Percentiles rank a stretch among this genome's conserved stretches.
Conservation (phyloP, 2,888 invertebrate species). For the Petrolisthes cinctipes region DNA sequence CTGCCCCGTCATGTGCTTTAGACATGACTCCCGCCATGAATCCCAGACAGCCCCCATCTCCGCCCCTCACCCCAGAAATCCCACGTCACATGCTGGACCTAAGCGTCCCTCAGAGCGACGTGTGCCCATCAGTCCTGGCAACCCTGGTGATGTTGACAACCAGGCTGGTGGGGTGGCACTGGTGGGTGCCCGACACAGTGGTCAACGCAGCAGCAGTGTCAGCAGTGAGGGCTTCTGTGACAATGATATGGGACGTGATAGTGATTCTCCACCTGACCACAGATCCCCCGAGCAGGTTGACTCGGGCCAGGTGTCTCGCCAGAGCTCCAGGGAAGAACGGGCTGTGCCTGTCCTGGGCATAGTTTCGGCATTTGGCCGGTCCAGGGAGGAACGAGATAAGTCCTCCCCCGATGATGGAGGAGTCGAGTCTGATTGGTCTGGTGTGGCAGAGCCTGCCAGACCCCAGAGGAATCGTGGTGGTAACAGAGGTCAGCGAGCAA, state of each 20-base stretch:
- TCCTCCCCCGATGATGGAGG: conserved; percentile 66
- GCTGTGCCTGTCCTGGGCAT: conserved; percentile 59
- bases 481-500: conserved; percentile 39
- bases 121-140: conserved; percentile 55
- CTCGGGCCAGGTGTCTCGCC: conserved; percentile 63
- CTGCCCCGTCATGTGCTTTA: conserved; percentile 89
- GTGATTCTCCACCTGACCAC: conserved; percentile 67
- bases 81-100: conserved; percentile 52
- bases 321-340: conserved; percentile 62
- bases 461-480: conserved; percentile 49
- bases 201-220: conserved; percentile 80
- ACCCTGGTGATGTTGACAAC: conserved; percentile 44
- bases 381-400: conserved; percentile 53
- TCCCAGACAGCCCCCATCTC: conserved; percentile 59
- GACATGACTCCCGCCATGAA: conserved; percentile 59
- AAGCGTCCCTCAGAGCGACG: conserved; percentile 48
- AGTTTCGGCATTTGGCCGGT: conserved; percentile 29
- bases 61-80: conserved; percentile 52
- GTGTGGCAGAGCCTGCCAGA: conserved; percentile 62
- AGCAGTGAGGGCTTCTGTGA: conserved; percentile 98
- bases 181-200: conserved; percentile 44
- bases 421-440: conserved; percentile 66
- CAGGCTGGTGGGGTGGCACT: conserved; percentile 15
- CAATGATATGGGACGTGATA: conserved; percentile 84
- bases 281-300: conserved; percentile 61